phyloP scores from a whole-genome alignment of 2,797 vertebrate species.

The Lycodopsis pacificus region DNA sequence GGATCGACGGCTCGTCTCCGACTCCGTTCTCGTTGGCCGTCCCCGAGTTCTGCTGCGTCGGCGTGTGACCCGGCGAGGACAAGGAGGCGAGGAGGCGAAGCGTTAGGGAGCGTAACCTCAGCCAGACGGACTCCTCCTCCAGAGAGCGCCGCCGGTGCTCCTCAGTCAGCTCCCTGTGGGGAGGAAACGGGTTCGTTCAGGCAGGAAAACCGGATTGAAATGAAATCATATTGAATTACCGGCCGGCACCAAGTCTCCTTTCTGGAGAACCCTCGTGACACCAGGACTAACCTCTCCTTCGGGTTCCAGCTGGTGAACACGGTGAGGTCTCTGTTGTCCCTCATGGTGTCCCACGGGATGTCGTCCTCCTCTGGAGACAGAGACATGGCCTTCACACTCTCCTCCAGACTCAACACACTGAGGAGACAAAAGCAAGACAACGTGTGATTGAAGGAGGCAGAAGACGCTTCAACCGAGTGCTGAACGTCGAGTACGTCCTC shows the following conservation, averaged over 20 bases:
- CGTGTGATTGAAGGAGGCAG: not conserved
- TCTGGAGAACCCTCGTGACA: not conserved
- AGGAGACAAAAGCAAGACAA: slow-evolving; percentile 15
- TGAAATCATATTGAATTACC: too few relatives aligned
- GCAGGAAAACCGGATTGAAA: too few relatives aligned
- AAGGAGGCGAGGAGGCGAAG: slow-evolving; percentile 90
- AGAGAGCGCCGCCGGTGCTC: slow-evolving; percentile 89
- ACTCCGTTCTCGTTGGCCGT: slow-evolving; percentile 91
- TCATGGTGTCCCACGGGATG: slow-evolving; percentile 94
- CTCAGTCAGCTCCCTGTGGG: slow-evolving; percentile 88
- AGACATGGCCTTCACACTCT: slow-evolving; percentile 96
- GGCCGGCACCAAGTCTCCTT: not conserved
- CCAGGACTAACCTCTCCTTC: slow-evolving; percentile 84
- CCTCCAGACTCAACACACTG: slow-evolving; percentile 89
- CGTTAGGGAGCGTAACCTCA: slow-evolving; percentile 92
- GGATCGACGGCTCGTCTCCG: slow-evolving; percentile 83
- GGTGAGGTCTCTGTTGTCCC: slow-evolving; percentile 96
- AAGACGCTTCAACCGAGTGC: rapidly evolving
- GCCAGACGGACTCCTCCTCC: slow-evolving; percentile 93
- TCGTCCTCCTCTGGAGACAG: slow-evolving; percentile 96
- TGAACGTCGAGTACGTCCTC: slow-evolving; percentile 63
- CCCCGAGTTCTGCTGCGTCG: slow-evolving; percentile 89
- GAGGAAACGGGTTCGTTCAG: not conserved
- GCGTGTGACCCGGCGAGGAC: slow-evolving; percentile 82
- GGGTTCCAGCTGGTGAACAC: slow-evolving; percentile 96